Base-by-base conservation (phyloP, 1,140 invertebrate genomes). In the Pantala flavescens region DNA sequence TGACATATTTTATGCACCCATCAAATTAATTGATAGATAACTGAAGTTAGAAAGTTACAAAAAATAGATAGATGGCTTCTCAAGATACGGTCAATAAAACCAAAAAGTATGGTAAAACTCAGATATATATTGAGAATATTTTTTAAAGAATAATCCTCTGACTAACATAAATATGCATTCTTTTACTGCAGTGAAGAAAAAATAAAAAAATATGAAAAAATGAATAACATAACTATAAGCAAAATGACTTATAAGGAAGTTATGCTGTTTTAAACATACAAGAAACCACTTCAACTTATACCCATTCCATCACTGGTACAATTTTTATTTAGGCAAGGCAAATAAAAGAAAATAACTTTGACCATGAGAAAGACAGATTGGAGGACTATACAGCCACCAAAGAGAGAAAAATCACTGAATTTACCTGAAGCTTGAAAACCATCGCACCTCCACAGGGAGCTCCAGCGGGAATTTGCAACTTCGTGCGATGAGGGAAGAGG, bases 321-420 rank as follows among this genome's bases (percentile, higher is more conserved):
- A 63, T 63, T 63, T 63, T 63, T 3, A 14, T 21, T 19, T 7
- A 63, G 49, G 49, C 49, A 63, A 63, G 3, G 49, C 49, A 63
- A 63, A 63, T 16, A 63, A 63, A 63, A 63, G 49, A 21, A 19
- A 63, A 63, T 7, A 12, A 63, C 12, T 63, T 12, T 63, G 49
- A 21, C 49, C 49, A 12, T 63, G 49, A 63, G 49, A 63, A 12
- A 63, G 49, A 63, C 23, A 23, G 71, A 24, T 72, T 24, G 9
- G 28, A 72, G 71, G 71, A 72, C 71, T 63, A 63, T 63, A 12
- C 49, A 63, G 49, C 49, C 49, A 63, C 49, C 49, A 63, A 63
- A 63, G 49, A 63, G 12, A 63, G 3, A 63, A 63, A 63, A 63
- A 7, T 7, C 49, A 63, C 49, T 63, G 49, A 63, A 63, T 63